These are phyloP conservation scores for Pomatostomus ruficeps DNA, from an alignment of 2,113 vertebrate genomes.

Conservation along the genomic window DNA sequence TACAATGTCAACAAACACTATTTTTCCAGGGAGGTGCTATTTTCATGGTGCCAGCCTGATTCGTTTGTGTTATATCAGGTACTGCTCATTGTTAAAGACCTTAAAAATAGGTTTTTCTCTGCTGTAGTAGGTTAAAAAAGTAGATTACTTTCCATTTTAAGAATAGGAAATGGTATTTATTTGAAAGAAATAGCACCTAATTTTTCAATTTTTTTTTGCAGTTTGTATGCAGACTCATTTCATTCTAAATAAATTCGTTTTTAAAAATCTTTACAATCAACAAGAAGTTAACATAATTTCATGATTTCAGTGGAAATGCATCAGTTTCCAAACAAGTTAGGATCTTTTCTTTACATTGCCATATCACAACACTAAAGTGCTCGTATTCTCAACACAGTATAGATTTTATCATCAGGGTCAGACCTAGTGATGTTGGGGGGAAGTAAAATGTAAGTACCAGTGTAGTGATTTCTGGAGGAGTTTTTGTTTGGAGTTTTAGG, in stretches of 20 bases:
- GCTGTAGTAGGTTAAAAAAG: neutral
- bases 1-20: constrained; percentile 36
- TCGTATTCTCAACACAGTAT: neutral
- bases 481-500: too few species aligned
- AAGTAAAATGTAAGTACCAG: neutral
- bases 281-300: neutral
- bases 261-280: neutral
- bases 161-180: neutral
- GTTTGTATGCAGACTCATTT: neutral
- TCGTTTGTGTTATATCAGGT: constrained; percentile 15
- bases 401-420: neutral
- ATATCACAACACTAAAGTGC: neutral
- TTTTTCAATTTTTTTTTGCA: neutral
- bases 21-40: constrained; percentile 24
- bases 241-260: neutral
- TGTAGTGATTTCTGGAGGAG: neutral
- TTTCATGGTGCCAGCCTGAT: neutral
- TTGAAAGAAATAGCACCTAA: neutral
- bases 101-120: neutral
- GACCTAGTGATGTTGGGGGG: neutral
- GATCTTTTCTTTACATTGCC: neutral
- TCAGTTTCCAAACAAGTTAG: neutral
- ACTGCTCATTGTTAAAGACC: neutral
- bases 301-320: neutral
- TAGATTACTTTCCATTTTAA: neutral